phyloP scores from a whole-genome alignment of 2,888 invertebrate species.

The Noctua comes region DNA sequence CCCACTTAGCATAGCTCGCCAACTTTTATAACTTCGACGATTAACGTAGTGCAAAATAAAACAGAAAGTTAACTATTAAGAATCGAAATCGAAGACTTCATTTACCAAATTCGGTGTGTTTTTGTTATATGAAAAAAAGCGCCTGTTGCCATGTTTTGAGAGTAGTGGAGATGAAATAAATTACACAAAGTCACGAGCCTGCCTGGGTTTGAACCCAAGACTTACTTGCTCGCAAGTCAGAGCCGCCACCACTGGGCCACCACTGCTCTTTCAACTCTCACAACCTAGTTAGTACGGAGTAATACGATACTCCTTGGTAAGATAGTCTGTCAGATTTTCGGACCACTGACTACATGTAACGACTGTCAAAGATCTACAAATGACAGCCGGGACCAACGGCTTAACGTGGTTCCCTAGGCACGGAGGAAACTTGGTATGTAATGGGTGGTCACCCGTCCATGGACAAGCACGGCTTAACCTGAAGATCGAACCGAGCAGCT shows the following conservation, averaged over 20 bases:
- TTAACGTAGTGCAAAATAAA: slow-evolving; percentile 30
- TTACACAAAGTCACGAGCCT: too few species aligned
- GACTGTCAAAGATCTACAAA: background rate
- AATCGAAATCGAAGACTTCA: background rate
- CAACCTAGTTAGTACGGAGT: too few species aligned
- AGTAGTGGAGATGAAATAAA: too few species aligned
- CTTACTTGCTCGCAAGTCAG: too few species aligned
- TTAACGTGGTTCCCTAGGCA: background rate
- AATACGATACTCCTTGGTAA: too few species aligned
- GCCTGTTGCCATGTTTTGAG: too few species aligned
- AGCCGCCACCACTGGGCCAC: too few species aligned
- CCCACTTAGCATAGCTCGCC: slow-evolving; percentile 48
- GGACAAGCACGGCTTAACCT: background rate
- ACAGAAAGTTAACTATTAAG: slow-evolving; percentile 21
- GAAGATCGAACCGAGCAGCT: background rate
- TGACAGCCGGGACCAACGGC: background rate
- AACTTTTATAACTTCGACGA: slow-evolving; percentile 44
- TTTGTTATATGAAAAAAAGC: too few species aligned
- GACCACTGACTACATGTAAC: background rate
- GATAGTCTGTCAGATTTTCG: too few species aligned
- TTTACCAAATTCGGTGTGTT: background rate
- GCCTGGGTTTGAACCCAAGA: too few species aligned
- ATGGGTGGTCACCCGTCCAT: background rate
- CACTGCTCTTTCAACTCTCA: too few species aligned
- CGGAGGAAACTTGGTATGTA: background rate